Base-by-base conservation (phyloP, 2,888 invertebrate genomes). In the Autographa gamma region DNA sequence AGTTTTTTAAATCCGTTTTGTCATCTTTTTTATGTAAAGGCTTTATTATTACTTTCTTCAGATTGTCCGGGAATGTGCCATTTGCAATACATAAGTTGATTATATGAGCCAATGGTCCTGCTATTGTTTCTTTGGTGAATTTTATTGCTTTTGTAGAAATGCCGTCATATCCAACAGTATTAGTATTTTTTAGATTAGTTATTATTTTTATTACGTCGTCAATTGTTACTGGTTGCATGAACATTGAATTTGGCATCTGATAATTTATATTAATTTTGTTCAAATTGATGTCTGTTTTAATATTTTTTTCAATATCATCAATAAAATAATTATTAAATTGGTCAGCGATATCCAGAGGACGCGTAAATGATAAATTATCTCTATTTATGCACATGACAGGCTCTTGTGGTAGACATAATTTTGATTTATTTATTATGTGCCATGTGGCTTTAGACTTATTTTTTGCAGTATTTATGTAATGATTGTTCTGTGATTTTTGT, bases 11-110 rank as follows among this genome's bases (percentile, higher is more conserved):
- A 18, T 63, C 63, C 11, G 48, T 52, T 52, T 52, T 63, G 9
- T 63, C 52, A 52, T 18, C 32, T 63, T 63, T 63, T 52, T 63
- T 63, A 32, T 32, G 18, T 48, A 63, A 25, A n/a, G 63, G 63
- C n/a, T 52, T 63, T 18, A 63, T 32, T 52, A 63, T 48, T 8
- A 52, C 63, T 52, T 32, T 52, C 16, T 63, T 63, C 0, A 63
- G 52, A 31, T n/a, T 3, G 0, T 32, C 14, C n/a, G 63, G 63
- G 48, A 31, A 52, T 11, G 16, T 48, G 31, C 63, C 63, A 52
- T 63, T n/a, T 16, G 63, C 31, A 18, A 63, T 63, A 32, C 63
- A 31, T 52, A 63, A 52, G 31, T 63, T 63, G 14, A 63, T 52
- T 11, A 52, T 18, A 19, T 52, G 52, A 52, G 52, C 52, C n/a